Conservation (phyloP, 2,888 invertebrate genomes). For the Xiphydria camelus region DNA sequence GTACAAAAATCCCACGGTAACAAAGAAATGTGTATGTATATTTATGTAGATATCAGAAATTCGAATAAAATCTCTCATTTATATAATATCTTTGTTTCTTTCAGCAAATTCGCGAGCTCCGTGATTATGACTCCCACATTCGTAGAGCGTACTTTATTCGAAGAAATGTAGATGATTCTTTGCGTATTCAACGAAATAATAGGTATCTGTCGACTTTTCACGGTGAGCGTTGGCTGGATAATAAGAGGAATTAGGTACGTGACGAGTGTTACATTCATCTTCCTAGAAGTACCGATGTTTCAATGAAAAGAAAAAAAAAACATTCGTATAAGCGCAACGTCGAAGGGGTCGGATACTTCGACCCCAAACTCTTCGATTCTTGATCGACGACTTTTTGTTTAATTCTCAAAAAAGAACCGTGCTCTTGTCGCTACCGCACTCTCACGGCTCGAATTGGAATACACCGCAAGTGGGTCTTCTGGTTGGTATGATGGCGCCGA, state of each 20-base stretch:
- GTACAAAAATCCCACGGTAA: too few relatives aligned
- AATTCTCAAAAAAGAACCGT: too few relatives aligned
- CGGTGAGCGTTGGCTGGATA: not conserved
- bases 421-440: not conserved
- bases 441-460: not conserved
- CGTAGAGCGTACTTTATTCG: too few relatives aligned
- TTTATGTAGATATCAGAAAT: not conserved
- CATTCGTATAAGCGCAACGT: not conserved
- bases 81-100: too few relatives aligned
- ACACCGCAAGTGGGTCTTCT: slow-evolving; percentile 9
- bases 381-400: too few relatives aligned
- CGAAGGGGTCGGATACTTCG: not conserved
- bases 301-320: too few relatives aligned
- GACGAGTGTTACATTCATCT: not conserved
- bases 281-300: too few relatives aligned
- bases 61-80: not conserved
- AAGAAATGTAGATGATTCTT: too few relatives aligned
- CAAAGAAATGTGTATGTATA: not conserved
- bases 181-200: not conserved
- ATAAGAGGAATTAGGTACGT: not conserved
- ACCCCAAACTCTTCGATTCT: too few relatives aligned
- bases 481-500: slow-evolving; percentile 32
- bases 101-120: too few relatives aligned
- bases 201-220: not conserved
- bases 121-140: too few relatives aligned